Evolutionary conservation across 2,888 invertebrate genomes (phyloP).

Genomic region (Platerodrilus igneus): DNA sequence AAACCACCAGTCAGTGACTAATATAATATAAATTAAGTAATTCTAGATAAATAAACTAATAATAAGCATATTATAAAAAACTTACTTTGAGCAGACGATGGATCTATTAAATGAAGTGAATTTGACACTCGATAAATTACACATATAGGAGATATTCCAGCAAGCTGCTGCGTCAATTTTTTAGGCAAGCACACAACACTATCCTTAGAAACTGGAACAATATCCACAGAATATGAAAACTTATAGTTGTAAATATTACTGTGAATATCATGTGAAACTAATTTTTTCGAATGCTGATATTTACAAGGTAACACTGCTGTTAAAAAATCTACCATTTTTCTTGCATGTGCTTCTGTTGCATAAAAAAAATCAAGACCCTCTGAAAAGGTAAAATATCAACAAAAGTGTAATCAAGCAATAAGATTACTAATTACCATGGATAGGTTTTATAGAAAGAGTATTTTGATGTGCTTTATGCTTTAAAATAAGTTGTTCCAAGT

Average conservation of each 20-base stretch:
- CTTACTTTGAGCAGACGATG: slow-evolving; percentile 75
- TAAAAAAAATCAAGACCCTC: slow-evolving; percentile 96
- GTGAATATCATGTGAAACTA: slow-evolving; percentile 95
- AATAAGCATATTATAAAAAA: too few relatives aligned
- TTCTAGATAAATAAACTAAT: too few relatives aligned
- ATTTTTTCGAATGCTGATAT: slow-evolving; percentile 84
- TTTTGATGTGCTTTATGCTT: slow-evolving; percentile 92
- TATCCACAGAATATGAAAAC: slow-evolving; percentile 88
- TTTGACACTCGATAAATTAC: slow-evolving; percentile 86
- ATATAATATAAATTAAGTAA: slow-evolving; percentile 1
- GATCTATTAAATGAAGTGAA: slow-evolving; percentile 89
- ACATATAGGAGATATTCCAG: slow-evolving; percentile 83
- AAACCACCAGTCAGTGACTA: too few relatives aligned
- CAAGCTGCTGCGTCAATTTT: slow-evolving; percentile 79
- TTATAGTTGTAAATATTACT: slow-evolving; percentile 97
- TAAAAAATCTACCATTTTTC: slow-evolving; percentile 94
- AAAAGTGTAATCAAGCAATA: slow-evolving; percentile 6
- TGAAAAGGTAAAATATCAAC: slow-evolving; percentile 38
- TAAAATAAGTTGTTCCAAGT: slow-evolving; percentile 93
- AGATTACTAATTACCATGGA: slow-evolving; percentile 58
- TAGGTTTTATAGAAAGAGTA: slow-evolving; percentile 83
- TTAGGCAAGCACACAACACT: slow-evolving; percentile 86
- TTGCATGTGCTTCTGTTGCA: slow-evolving; percentile 80
- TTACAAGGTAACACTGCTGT: slow-evolving; percentile 82
- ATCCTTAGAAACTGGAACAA: slow-evolving; percentile 94